Evolutionary conservation across 1,140 invertebrate genomes (phyloP).

Genomic region (Macrobrachium rosenbergii): DNA sequence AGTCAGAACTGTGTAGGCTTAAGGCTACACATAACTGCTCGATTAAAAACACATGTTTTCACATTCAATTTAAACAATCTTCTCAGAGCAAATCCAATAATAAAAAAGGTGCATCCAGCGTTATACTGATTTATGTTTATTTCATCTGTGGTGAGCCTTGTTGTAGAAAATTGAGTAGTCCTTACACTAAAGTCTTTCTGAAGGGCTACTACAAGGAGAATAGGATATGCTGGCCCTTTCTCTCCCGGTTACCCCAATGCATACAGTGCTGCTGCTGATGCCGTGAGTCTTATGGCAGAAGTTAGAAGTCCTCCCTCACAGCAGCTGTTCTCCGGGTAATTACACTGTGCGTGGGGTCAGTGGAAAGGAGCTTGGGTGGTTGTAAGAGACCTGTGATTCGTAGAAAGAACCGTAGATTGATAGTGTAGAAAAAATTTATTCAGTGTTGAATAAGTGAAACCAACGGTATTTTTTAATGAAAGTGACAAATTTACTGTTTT

Average conservation of each 20-base stretch:
- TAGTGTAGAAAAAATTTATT: slow-evolving; percentile 47
- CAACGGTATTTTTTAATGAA: slow-evolving; percentile 9
- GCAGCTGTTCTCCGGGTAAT: neutral
- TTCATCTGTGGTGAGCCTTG: slow-evolving; percentile 1
- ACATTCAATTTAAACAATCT: neutral
- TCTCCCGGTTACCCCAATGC: neutral
- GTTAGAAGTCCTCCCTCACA: neutral
- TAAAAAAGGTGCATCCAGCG: no score
- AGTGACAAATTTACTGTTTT: slow-evolving; percentile 30
- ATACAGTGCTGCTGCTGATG: neutral
- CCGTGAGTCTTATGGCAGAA: neutral
- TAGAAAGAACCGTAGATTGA: slow-evolving; percentile 56
- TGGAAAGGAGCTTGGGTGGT: slow-evolving; percentile 31
- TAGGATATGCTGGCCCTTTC: neutral
- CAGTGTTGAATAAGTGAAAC: slow-evolving; percentile 52
- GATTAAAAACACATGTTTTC: slow-evolving; percentile 37
- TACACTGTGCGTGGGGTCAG: slow-evolving; percentile 14
- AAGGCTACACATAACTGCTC: slow-evolving; percentile 31
- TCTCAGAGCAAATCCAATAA: no score
- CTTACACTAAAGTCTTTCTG: neutral
- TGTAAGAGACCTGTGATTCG: slow-evolving; percentile 55
- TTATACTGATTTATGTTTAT: no score
- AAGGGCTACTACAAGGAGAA: neutral
- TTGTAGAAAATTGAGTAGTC: neutral
- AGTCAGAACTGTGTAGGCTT: slow-evolving; percentile 12